Evolutionary conservation across 53 echinoderm and acorn worm species (phyloP), one percentile per base, ranked within the genome.

Genomic region (Pentamera pediparva): DNA sequence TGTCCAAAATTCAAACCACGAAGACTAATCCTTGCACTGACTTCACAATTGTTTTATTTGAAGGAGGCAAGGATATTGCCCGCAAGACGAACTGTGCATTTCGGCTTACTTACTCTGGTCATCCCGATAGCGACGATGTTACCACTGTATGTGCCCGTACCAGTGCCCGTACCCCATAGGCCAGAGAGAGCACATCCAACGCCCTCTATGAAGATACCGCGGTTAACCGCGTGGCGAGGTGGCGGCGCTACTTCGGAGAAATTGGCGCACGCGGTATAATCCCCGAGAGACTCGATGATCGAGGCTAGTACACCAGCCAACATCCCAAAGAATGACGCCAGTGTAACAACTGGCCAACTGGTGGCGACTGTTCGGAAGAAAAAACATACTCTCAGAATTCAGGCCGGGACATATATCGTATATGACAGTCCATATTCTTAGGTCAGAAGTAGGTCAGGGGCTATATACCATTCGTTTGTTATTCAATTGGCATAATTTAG

Each of bases 121-220:
- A 90, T 81, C 13, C 83, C 86, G 17, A 89, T 80, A 8, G 64
- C 61, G 2, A 86, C 91, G 9, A 86, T 73, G 61, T 83, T 86
- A 3, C 57, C 57, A 61, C 86, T 83, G 65, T 86, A 83, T 37
- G 86, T 80, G 8, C 83, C 83, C 8, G 94, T 82, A 35, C 94
- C 89, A 21, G 72, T 75, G 15, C 90, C 94, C n/a, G 94, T 79
- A 5, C 94, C 94, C 84, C 89, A 94, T 17, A 82, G 35, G 0
- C 89, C 94, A 27, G 94, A 87, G 17, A 94, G 30, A 2, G 87
- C 21, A 53, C 89, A 87, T 2, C 90, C 89, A 1, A 94, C 32
- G 2, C 94, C 94, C 53, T 90, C 94, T 0, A 85, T 80, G 9
- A 78, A 85, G n/a, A 94, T 94, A 15, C 94, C 94, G 39, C 94